Percentiles rank a stretch among this genome's conserved stretches.
phyloP scores from a whole-genome alignment of 2,797 vertebrate species.

The Parauchenoglanis ngamensis region DNA sequence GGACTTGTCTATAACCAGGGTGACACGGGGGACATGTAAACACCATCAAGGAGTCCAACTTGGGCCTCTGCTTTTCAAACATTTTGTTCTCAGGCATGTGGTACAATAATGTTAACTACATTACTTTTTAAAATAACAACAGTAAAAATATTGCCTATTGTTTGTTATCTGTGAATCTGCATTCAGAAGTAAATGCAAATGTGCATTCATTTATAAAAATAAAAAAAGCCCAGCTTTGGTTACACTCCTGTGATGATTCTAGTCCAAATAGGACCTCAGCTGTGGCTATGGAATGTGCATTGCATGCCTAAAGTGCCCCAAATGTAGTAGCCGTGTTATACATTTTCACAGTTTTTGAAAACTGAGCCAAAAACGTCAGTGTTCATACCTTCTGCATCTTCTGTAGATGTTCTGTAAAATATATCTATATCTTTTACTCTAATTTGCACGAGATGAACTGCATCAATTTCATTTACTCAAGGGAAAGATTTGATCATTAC shows the following conservation, averaged over 20 bases:
- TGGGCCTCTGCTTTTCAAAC: background rate
- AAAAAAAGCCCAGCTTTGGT: background rate
- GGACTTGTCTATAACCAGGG: background rate
- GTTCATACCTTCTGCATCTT: background rate
- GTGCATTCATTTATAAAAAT: no score
- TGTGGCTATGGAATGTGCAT: background rate
- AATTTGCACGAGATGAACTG: background rate
- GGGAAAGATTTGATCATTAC: background rate
- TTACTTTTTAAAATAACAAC: background rate
- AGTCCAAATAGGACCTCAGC: background rate
- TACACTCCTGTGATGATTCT: background rate
- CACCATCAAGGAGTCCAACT: background rate
- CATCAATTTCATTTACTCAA: background rate
- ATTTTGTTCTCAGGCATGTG: background rate
- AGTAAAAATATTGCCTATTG: background rate
- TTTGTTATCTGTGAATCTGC: background rate
- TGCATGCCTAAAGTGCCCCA: background rate
- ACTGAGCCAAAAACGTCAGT: background rate
- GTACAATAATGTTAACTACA: background rate
- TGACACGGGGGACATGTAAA: background rate
- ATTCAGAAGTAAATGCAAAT: background rate
- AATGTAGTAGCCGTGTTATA: background rate
- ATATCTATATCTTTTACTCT: background rate
- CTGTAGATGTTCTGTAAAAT: background rate
- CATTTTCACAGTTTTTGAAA: background rate